Percentiles rank a stretch among this genome's conserved stretches.
Conservation (phyloP, 2,888 invertebrate genomes). For the Tachina lurida region DNA sequence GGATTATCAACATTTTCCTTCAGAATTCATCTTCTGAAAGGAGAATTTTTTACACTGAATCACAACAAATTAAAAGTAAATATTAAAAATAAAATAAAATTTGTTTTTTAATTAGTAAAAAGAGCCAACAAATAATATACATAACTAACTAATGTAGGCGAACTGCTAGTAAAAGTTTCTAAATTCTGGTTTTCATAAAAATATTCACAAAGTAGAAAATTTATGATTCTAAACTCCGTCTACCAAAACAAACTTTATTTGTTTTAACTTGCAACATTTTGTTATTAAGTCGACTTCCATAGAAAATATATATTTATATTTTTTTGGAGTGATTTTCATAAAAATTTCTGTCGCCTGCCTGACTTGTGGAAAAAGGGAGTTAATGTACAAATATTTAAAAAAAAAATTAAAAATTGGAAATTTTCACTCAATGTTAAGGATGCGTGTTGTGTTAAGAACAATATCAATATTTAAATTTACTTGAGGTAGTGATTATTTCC, state of each 20-base stretch:
- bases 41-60: conserved; percentile 20
- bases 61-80: conserved; percentile 50
- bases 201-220: conserved; percentile 31
- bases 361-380: too few relatives aligned
- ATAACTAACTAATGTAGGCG: background rate
- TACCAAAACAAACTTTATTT: background rate
- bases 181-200: background rate
- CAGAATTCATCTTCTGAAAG: conserved; percentile 32
- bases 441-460: background rate
- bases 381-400: background rate
- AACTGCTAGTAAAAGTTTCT: conserved; percentile 1
- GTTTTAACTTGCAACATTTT: background rate
- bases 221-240: background rate
- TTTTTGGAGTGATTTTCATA: too few relatives aligned
- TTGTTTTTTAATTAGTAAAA: conserved; percentile 14
- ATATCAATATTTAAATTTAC: background rate
- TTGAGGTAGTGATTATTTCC: background rate
- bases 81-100: conserved; percentile 39
- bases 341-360: too few relatives aligned
- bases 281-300: background rate
- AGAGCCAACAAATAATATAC: conserved; percentile 34
- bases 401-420: background rate
- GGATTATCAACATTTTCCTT: conserved; percentile 65
- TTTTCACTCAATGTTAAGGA: background rate
- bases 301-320: too few relatives aligned